phyloP scores from a whole-genome alignment of 1,140 invertebrate genomes.

The Solen grandis region DNA sequence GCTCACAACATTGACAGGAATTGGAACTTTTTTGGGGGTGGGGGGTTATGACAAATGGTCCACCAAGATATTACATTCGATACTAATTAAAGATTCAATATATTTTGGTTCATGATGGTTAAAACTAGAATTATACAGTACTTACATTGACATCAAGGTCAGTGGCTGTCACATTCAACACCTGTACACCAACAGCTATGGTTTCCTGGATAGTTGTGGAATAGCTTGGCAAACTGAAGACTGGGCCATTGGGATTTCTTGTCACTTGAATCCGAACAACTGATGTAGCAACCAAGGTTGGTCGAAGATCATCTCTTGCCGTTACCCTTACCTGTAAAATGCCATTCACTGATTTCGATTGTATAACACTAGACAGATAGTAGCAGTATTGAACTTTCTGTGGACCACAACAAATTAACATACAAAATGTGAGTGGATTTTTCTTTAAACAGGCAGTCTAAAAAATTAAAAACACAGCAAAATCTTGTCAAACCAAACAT shows the following conservation, averaged over 20 bases:
- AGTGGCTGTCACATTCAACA: conserved; percentile 63
- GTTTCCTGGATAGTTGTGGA: conserved; percentile 53
- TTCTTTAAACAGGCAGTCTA: no score
- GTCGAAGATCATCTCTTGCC: conserved; percentile 92
- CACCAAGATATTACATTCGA: no score
- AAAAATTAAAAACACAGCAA: no score
- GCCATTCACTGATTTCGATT: no score
- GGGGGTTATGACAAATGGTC: no score
- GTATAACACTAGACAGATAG: no score
- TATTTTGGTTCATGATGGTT: no score
- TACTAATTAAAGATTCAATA: no score
- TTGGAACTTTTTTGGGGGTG: background rate
- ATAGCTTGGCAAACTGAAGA: conserved; percentile 84
- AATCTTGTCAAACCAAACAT: no score
- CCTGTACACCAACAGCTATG: conserved; percentile 22
- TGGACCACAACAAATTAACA: no score
- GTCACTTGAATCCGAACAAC: conserved; percentile 91
- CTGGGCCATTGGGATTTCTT: conserved; percentile 86
- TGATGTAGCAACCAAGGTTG: conserved; percentile 89
- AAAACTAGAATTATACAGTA: no score
- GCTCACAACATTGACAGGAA: background rate
- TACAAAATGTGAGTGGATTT: no score
- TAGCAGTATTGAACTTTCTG: conserved; percentile 15
- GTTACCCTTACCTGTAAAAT: conserved; percentile 86
- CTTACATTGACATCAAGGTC: conserved; percentile 68